Percentiles rank a stretch among this genome's conserved stretches.
These are phyloP conservation scores for Himalopsyche japonica DNA, from an alignment of 2,888 invertebrate species.

Conservation along the genomic window DNA sequence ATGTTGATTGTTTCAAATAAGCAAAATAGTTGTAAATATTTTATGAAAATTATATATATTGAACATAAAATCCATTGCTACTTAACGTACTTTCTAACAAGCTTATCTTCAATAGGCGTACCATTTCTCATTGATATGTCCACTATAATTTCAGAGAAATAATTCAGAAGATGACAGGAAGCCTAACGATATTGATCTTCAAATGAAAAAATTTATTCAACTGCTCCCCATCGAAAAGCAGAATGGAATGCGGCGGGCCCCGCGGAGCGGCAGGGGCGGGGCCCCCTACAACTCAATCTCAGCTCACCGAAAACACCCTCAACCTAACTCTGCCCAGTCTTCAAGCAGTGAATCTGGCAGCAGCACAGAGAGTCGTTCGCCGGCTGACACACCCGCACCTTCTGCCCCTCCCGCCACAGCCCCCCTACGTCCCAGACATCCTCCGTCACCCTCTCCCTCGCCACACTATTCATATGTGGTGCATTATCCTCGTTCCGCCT, in stretches of 20 bases:
- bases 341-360: slow-evolving; percentile 40
- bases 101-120: neutral
- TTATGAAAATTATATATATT: too few species aligned
- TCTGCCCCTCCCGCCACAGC: slow-evolving; percentile 53
- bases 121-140: slow-evolving; percentile 15
- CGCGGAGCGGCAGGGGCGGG: slow-evolving; percentile 45
- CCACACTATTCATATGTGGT: slow-evolving; percentile 44
- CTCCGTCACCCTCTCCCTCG: slow-evolving; percentile 42
- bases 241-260: slow-evolving; percentile 58
- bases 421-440: slow-evolving; percentile 46
- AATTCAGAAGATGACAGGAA: slow-evolving; percentile 62
- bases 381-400: slow-evolving; percentile 46
- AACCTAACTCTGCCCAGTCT: slow-evolving; percentile 46
- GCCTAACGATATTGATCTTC: slow-evolving; percentile 60
- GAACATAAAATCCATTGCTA: too few species aligned
- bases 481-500: slow-evolving; percentile 37
- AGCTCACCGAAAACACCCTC: slow-evolving; percentile 47
- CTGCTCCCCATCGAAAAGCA: slow-evolving; percentile 63
- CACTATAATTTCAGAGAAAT: slow-evolving; percentile 48
- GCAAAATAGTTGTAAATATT: too few species aligned
- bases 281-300: slow-evolving; percentile 40
- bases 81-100: too few species aligned
- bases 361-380: slow-evolving; percentile 42
- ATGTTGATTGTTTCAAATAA: too few species aligned
- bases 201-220: slow-evolving; percentile 57